These are phyloP conservation scores for Rhopalosiphum maidis DNA, from an alignment of 1,140 invertebrate genomes.

Conservation along the genomic window DNA sequence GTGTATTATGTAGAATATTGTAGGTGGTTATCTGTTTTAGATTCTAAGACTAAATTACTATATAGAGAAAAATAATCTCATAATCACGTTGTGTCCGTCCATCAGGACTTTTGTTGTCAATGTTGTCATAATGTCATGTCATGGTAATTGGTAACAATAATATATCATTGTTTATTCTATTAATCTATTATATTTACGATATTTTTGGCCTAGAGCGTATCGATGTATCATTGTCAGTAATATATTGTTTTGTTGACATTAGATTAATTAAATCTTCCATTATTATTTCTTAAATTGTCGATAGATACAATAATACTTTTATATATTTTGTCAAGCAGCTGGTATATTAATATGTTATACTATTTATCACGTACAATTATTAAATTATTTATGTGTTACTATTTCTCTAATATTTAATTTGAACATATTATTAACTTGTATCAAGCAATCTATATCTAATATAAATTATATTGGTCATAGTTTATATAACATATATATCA, in stretches of 20 bases:
- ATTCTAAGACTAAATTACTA: neutral
- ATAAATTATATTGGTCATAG: neutral
- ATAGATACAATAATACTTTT: neutral
- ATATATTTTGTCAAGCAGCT: neutral
- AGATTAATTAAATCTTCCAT: slow-evolving; percentile 9
- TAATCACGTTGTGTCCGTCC: neutral
- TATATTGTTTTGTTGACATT: neutral
- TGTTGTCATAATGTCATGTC: neutral
- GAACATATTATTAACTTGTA: neutral
- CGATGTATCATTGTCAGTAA: neutral
- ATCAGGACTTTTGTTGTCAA: neutral
- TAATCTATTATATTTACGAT: neutral
- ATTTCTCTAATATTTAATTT: neutral
- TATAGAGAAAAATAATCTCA: neutral
- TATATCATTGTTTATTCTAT: neutral
- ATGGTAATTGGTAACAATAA: neutral
- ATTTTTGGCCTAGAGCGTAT: neutral
- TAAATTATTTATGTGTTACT: too few species aligned
- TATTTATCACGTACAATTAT: neutral
- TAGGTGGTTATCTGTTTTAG: too few species aligned
- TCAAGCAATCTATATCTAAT: neutral
- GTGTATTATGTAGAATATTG: too few species aligned
- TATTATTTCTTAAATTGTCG: neutral
- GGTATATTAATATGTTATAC: neutral
- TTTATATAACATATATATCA: neutral